phyloP scores from a whole-genome alignment of 2,888 invertebrate genomes.

The Argyra leucocephala region DNA sequence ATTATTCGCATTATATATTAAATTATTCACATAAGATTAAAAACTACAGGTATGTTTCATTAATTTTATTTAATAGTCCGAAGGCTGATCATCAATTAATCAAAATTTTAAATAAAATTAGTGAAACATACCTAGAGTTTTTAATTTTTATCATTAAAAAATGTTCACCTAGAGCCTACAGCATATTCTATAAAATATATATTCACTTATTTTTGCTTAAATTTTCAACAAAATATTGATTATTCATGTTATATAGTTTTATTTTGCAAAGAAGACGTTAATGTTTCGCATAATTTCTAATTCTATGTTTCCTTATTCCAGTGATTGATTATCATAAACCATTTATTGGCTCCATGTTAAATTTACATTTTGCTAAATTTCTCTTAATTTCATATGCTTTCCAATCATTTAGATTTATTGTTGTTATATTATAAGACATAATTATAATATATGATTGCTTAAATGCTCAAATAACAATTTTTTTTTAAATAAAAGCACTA shows the following conservation, averaged over 20 bases:
- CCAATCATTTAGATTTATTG: conserved; percentile 95
- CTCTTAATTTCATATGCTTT: conserved; percentile 96
- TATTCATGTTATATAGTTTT: conserved; percentile 91
- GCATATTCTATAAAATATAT: conserved; percentile 88
- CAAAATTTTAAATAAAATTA: conserved; percentile 89
- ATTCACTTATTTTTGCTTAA: conserved; percentile 85
- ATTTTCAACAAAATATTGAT: conserved; percentile 90
- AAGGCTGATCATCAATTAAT: conserved; percentile 87
- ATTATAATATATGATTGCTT: no score
- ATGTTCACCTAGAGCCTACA: conserved; percentile 93
- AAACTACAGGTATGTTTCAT: no score
- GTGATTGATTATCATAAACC: conserved; percentile 85
- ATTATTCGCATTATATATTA: no score
- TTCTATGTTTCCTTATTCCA: conserved; percentile 94
- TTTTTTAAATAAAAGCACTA: no score
- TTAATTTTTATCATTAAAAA: conserved; percentile 91
- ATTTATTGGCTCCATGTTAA: conserved; percentile 71
- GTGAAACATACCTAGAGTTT: conserved; percentile 70
- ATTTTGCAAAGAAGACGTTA: conserved; percentile 85
- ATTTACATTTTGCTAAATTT: conserved; percentile 76
- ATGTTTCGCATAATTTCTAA: conserved; percentile 96
- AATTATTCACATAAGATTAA: no score
- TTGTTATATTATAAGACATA: conserved; percentile 94
- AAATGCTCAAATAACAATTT: no score
- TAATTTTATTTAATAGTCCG: conserved; percentile 46